Evolutionary conservation across 2,113 vertebrate genomes (phyloP).

Genomic region (Hyperopisus bebe): DNA sequence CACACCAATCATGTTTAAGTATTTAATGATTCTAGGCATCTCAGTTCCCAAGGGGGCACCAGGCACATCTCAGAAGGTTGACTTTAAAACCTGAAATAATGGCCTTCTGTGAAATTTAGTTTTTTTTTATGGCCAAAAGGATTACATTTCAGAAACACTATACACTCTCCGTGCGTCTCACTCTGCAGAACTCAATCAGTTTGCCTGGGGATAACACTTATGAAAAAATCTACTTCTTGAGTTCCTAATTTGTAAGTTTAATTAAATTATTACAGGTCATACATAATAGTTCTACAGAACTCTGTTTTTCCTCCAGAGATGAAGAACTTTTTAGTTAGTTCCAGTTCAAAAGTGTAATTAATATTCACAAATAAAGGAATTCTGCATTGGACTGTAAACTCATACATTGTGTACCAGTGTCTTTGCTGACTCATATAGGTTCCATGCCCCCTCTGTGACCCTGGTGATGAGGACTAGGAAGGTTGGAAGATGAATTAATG

Average conservation of each 20-base stretch:
- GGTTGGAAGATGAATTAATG: neutral
- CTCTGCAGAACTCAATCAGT: neutral
- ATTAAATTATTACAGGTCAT: neutral
- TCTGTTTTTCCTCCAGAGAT: neutral
- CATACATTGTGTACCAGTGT: neutral
- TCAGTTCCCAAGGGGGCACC: neutral
- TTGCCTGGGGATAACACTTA: neutral
- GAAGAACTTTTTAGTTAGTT: neutral
- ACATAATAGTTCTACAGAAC: neutral
- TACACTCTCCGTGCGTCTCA: neutral
- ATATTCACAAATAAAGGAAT: neutral
- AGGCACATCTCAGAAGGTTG: neutral
- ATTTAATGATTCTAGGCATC: neutral
- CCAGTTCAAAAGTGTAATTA: neutral
- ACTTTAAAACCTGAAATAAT: neutral
- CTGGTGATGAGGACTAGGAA: neutral
- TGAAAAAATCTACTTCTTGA: neutral
- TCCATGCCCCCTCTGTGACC: neutral
- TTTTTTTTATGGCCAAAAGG: neutral
- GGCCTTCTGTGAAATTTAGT: neutral
- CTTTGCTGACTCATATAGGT: neutral
- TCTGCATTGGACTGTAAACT: neutral
- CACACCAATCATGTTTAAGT: neutral
- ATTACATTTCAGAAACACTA: neutral
- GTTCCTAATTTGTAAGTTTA: neutral